A percentile compares a stretch with the other conserved stretches of the same genome.
Conservation (phyloP, 2,113 vertebrate genomes). For the Columba livia region DNA sequence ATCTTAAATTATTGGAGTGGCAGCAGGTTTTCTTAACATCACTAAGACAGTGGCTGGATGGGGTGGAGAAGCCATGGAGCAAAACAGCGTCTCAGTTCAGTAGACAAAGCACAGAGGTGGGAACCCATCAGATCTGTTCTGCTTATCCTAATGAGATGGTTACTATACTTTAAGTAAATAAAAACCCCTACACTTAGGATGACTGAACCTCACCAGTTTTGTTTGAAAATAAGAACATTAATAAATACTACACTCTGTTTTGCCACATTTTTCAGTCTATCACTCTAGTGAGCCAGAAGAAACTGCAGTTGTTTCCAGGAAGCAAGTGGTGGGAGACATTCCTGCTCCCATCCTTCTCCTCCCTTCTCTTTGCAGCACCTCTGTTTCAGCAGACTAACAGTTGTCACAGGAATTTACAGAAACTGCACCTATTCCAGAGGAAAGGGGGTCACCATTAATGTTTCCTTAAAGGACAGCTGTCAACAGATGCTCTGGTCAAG, state of each 20-base stretch:
- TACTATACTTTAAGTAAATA: background rate
- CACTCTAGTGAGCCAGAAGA: background rate
- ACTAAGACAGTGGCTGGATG: fast-evolving
- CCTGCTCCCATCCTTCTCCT: background rate
- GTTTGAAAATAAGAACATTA: background rate
- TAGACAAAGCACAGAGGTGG: background rate
- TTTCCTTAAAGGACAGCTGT: background rate
- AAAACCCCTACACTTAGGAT: background rate
- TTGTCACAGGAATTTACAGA: background rate
- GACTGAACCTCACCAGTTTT: background rate
- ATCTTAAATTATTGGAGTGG: background rate
- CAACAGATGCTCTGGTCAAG: background rate
- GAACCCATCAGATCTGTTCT: background rate
- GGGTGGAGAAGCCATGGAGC: background rate
- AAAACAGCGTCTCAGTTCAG: background rate
- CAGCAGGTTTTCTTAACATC: background rate
- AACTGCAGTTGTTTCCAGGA: background rate
- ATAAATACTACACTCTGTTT: background rate
- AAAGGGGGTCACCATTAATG: background rate
- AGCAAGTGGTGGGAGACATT: background rate
- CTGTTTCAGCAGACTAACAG: background rate
- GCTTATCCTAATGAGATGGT: background rate
- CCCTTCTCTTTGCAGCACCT: background rate
- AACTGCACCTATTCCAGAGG: background rate
- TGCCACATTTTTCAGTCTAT: background rate